These are phyloP conservation scores for Drosophila maculinotata DNA, from an alignment of 2,888 invertebrate species.

Conservation along the genomic window DNA sequence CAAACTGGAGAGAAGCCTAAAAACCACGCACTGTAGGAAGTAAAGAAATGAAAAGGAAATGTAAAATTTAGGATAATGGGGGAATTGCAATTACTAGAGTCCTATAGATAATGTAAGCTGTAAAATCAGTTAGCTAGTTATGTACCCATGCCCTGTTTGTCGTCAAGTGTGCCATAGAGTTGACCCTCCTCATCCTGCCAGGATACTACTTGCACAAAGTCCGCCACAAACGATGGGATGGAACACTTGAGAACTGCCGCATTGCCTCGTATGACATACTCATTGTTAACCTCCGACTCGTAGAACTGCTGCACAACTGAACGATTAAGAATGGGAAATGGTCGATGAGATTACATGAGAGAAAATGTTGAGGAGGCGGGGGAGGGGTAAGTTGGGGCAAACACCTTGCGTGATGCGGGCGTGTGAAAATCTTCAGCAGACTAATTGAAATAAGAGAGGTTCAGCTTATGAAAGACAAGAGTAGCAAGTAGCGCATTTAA, in stretches of 20 bases:
- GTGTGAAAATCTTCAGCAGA: constrained; percentile 58
- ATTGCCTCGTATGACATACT: constrained; percentile 91
- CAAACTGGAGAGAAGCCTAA: constrained; percentile 1
- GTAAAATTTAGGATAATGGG: background rate
- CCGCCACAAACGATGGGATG: constrained; percentile 91
- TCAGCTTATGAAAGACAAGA: constrained; percentile 21
- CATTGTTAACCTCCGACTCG: constrained; percentile 90
- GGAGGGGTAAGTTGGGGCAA: too few relatives aligned
- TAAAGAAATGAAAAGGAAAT: constrained; percentile 23
- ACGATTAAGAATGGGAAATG: constrained; percentile 24
- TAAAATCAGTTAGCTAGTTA: constrained; percentile 9
- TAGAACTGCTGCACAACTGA: constrained; percentile 90
- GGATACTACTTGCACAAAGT: constrained; percentile 89
- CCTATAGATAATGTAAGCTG: background rate
- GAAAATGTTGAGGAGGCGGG: background rate
- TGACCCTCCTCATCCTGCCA: constrained; percentile 88
- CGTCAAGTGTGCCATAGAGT: constrained; percentile 83
- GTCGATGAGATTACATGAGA: constrained; percentile 45
- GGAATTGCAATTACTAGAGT: constrained; percentile 2
- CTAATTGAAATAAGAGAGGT: constrained; percentile 71
- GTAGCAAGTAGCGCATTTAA: constrained; percentile 49
- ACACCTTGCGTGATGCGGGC: constrained; percentile 61
- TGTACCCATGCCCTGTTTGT: constrained; percentile 77
- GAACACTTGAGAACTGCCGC: constrained; percentile 90
- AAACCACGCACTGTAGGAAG: constrained; percentile 9